Evolutionary conservation across 2,797 vertebrate species (phyloP), one percentile per base, ranked within the genome.

Genomic region (Smutsia gigantea): DNA sequence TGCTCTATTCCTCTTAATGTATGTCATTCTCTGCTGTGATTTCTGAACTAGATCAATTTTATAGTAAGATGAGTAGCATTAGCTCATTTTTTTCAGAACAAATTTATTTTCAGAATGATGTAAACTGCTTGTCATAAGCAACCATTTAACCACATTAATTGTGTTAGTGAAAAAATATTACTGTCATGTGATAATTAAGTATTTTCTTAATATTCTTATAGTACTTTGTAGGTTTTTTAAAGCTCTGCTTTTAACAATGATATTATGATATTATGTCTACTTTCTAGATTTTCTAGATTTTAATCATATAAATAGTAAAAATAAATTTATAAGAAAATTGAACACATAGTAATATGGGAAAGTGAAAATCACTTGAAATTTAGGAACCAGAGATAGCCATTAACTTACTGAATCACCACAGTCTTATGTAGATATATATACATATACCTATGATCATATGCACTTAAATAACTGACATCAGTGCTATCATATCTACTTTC

Each of bases 91-190:
- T 51, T 23, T 25, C 42, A 5, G 19, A 68, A 83, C 0, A 77
- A 31, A 78, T 55, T 81, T 82, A 23, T 96, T 93, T 92, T 90
- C 34, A 61, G 42, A 85, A 74, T n/a, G 17, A 68, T 53, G 31
- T 72, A 63, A 69, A 68, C 12, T 81, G 10, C 17, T 46, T 85
- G 12, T 51, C 61, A 82, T 89, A 88, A 75, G 64, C 39, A 84
- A 94, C 27, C 4, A 51, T 49, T 57, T 71, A 89, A 89, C 12
- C 15, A 89, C 11, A 51, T 42, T 37, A 55, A 49, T 42, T 68
- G 9, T 79, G 91, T 85, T 75, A 81, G 10, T 59, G 69, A 9
- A 37, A 6, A 51, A 66, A 27, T 89, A 13, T 57, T 27, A 66
- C 34, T 90, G 34, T 64, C 34, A n/a, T 42, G 37, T 79, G 13